Evolutionary conservation across 35 echinoderm and acorn worm species (phyloP).

Genomic region (Apostichopus japonicus): DNA sequence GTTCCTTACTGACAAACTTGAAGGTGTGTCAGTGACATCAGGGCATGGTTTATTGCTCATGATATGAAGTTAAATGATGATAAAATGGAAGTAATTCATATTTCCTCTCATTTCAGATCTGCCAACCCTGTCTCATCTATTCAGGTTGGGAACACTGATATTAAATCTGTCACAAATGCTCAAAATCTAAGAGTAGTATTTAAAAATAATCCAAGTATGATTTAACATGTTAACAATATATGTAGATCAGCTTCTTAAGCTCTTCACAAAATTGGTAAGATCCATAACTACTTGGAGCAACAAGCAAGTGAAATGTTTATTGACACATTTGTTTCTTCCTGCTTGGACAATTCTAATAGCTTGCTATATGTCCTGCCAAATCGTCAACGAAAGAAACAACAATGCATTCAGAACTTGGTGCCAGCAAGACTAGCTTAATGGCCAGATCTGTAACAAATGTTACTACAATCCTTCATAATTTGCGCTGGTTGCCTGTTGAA

Average conservation of each 20-base stretch:
- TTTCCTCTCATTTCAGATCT: background rate
- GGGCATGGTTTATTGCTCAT: conserved; percentile 2
- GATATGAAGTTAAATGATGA: conserved; percentile 2
- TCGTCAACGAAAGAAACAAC: background rate
- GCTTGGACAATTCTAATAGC: background rate
- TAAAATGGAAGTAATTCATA: conserved; percentile 24
- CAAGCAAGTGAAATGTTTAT: background rate
- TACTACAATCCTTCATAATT: background rate
- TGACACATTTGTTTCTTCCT: background rate
- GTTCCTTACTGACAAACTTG: no score
- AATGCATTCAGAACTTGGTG: background rate
- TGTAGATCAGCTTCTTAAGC: background rate
- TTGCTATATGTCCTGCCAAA: background rate
- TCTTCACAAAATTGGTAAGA: background rate
- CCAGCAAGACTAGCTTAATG: background rate
- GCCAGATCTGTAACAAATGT: background rate
- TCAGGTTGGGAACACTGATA: background rate
- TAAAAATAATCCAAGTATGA: background rate
- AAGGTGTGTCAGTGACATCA: background rate
- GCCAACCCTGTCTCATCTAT: background rate
- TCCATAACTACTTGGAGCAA: background rate
- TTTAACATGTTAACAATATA: background rate
- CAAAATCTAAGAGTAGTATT: background rate
- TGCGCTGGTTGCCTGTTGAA: background rate
- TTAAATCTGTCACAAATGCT: background rate